A percentile compares a stretch with the other conserved stretches of the same genome.
Evolutionary conservation across 2,888 invertebrate species (phyloP).

Genomic region (Nephrotoma guestfalica): DNA sequence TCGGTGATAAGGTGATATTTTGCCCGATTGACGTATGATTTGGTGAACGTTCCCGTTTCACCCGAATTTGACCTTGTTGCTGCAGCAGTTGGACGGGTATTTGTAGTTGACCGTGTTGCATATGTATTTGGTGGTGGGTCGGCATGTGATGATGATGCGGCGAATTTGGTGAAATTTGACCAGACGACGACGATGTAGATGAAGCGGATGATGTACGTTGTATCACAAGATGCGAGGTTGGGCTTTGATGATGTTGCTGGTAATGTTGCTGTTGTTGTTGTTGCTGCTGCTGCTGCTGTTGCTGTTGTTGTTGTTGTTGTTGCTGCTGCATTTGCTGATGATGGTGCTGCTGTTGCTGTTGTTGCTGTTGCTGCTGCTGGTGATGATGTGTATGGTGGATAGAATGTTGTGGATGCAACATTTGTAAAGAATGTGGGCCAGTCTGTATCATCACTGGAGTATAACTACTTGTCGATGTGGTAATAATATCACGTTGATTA

Average conservation of each 20-base stretch:
- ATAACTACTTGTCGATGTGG: slow-evolving; percentile 18
- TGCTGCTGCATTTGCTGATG: slow-evolving; percentile 23
- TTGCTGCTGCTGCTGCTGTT: slow-evolving; percentile 17
- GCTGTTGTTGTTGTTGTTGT: slow-evolving; percentile 18
- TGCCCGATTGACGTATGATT: slow-evolving; percentile 10
- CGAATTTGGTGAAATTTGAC: slow-evolving; percentile 7
- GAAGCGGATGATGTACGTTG: slow-evolving; percentile 3
- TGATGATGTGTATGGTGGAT: slow-evolving; percentile 20
- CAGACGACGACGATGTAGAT: slow-evolving; percentile 4
- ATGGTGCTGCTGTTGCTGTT: slow-evolving; percentile 13
- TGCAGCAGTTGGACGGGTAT: slow-evolving; percentile 7
- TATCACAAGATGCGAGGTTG: slow-evolving; percentile 13
- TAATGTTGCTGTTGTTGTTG: slow-evolving; percentile 25
- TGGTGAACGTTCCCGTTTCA: slow-evolving; percentile 14
- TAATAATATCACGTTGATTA: slow-evolving; percentile 15
- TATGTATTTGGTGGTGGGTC: slow-evolving; percentile 15
- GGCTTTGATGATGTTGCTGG: slow-evolving; percentile 19
- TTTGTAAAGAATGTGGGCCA: slow-evolving; percentile 29
- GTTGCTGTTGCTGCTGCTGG: slow-evolving; percentile 16
- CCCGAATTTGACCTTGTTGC: slow-evolving; percentile 10
- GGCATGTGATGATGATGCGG: slow-evolving; percentile 20
- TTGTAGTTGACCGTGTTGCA: slow-evolving; percentile 4
- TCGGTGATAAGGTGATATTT: neutral
- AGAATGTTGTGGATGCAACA: slow-evolving; percentile 22
- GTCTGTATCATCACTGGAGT: slow-evolving; percentile 11